Percentiles rank a stretch among this genome's conserved stretches.
These are phyloP conservation scores for Epirrhoe alternata DNA, from an alignment of 2,888 invertebrate species.

Conservation along the genomic window DNA sequence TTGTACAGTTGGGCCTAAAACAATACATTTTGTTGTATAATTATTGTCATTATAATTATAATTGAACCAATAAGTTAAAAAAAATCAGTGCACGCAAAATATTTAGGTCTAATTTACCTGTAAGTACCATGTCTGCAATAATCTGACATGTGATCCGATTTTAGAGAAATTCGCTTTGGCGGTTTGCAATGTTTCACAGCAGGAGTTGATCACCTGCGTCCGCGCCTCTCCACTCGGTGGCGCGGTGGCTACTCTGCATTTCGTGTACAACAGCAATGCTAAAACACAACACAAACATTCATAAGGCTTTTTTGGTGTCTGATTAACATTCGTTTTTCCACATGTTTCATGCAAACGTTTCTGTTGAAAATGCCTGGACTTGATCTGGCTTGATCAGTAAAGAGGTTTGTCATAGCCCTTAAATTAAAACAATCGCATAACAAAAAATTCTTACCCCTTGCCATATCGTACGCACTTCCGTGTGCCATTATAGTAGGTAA, in stretches of 20 bases:
- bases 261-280: conserved; percentile 89
- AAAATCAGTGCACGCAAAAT: too few species aligned
- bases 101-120: conserved; percentile 74
- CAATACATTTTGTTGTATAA: conserved; percentile 23
- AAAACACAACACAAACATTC: conserved; percentile 36
- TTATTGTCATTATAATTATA: not conserved
- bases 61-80: not conserved
- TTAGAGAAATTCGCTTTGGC: conserved; percentile 89
- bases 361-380: too few species aligned
- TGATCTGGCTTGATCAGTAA: too few species aligned
- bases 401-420: too few species aligned
- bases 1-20: conserved; percentile 90
- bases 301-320: not conserved
- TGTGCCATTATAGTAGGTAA: conserved; percentile 91
- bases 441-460: conserved; percentile 81
- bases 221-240: conserved; percentile 77
- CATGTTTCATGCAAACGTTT: too few species aligned
- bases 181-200: conserved; percentile 86
- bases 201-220: conserved; percentile 80
- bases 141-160: conserved; percentile 90
- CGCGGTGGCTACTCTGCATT: conserved; percentile 90
- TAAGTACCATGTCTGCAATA: conserved; percentile 90
- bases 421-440: not conserved
- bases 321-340: not conserved
- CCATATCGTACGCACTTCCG: conserved; percentile 92